A percentile compares a stretch with the other conserved stretches of the same genome.
Evolutionary conservation across 2,797 vertebrate genomes (phyloP).

Genomic region (Clarias laeviceps): DNA sequence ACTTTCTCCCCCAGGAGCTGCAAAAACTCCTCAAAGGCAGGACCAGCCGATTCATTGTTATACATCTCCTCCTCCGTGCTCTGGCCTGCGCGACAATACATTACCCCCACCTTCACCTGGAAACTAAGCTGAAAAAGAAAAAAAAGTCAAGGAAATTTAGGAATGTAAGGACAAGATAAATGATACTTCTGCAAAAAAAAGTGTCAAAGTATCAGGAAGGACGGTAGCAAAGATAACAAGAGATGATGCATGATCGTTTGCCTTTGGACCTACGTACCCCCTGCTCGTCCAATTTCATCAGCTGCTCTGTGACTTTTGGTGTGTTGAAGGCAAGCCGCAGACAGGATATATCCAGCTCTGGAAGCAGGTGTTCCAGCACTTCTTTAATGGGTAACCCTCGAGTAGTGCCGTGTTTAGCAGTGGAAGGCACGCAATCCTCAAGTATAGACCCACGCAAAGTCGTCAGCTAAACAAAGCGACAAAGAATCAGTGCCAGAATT

Average conservation of each 20-base stretch:
- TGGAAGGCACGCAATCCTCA: conserved; percentile 92
- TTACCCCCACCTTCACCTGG: conserved; percentile 95
- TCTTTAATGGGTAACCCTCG: conserved; percentile 92
- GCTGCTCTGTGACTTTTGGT: conserved; percentile 94
- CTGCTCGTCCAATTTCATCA: conserved; percentile 97
- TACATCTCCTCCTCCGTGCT: conserved; percentile 99
- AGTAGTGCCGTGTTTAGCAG: conserved; percentile 89
- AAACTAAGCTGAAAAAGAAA: conserved; percentile 85
- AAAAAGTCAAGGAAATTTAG: background rate
- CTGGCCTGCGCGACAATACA: conserved; percentile 95
- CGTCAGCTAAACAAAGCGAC: conserved; percentile 77
- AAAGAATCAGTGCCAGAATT: background rate
- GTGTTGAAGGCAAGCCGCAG: conserved; percentile 93
- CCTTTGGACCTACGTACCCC: conserved; percentile 74
- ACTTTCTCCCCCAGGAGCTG: conserved; percentile 94
- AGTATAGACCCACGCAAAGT: conserved; percentile 89
- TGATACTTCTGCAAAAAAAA: background rate
- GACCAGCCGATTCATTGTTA: conserved; percentile 91
- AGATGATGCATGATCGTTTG: background rate
- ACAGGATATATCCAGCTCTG: conserved; percentile 90
- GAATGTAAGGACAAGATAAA: background rate
- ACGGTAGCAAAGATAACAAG: background rate
- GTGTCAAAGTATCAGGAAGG: background rate
- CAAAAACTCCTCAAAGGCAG: conserved; percentile 94
- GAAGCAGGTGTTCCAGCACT: conserved; percentile 89